A percentile compares a stretch with the other conserved stretches of the same genome.
These are phyloP conservation scores for Chelmon rostratus DNA, from an alignment of 2,797 vertebrate genomes.

Conservation along the genomic window DNA sequence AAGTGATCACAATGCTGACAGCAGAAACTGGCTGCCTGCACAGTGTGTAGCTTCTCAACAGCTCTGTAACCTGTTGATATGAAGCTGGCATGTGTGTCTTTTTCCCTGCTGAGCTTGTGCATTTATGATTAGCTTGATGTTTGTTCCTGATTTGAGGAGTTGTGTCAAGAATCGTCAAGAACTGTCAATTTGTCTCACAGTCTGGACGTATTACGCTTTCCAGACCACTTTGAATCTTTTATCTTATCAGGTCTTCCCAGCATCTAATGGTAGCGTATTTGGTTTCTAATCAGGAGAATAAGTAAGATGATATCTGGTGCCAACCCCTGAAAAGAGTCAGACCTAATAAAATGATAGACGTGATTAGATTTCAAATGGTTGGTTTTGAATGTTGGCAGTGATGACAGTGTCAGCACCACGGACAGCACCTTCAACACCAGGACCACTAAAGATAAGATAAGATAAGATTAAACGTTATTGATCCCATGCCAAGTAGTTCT, in stretches of 20 bases:
- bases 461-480: too few relatives aligned
- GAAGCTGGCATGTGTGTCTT: neutral
- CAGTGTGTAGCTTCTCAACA: neutral
- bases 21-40: neutral
- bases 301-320: neutral
- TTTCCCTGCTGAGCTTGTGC: neutral
- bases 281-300: neutral
- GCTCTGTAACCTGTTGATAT: slow-evolving; percentile 15
- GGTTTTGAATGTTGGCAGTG: neutral
- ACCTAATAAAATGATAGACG: neutral
- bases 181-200: neutral
- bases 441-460: neutral
- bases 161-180: neutral
- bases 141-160: neutral
- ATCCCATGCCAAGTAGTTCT: too few relatives aligned
- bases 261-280: neutral
- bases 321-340: neutral
- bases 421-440: slow-evolving; percentile 2
- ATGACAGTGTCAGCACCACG: slow-evolving; percentile 32
- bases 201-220: too few relatives aligned
- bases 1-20: neutral
- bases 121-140: neutral
- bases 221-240: neutral
- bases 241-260: too few relatives aligned
- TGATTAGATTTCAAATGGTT: neutral